phyloP scores from a whole-genome alignment of 2,113 vertebrate genomes.

The Pelobates fuscus region DNA sequence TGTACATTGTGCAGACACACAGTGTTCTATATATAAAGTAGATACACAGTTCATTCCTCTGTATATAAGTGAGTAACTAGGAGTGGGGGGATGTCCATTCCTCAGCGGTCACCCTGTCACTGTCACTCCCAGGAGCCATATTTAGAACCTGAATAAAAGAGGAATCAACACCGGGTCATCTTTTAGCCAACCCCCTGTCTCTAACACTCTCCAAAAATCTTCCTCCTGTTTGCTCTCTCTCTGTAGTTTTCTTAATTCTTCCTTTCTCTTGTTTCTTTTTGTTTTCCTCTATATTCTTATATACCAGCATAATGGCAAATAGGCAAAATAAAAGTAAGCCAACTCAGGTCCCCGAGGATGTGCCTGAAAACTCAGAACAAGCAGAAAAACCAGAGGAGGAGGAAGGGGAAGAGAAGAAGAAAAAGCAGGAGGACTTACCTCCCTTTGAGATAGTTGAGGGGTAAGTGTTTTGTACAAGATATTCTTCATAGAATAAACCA shows the following conservation, averaged over 20 bases:
- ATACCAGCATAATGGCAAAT: constrained; percentile 67
- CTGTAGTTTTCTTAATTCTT: background rate
- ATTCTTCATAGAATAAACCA: too few species aligned
- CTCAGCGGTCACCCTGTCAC: constrained; percentile 51
- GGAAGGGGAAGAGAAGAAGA: constrained; percentile 60
- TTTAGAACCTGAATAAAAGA: constrained; percentile 39
- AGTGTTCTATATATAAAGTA: background rate
- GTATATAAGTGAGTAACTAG: constrained; percentile 51
- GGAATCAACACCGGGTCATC: constrained; percentile 28
- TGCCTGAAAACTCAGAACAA: constrained; percentile 49
- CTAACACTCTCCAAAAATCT: constrained; percentile 15
- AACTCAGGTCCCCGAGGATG: constrained; percentile 53
- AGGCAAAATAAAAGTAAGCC: constrained; percentile 65
- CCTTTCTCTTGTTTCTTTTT: background rate
- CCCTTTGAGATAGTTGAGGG: constrained; percentile 89
- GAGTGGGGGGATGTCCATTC: constrained; percentile 47
- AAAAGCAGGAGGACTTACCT: constrained; percentile 77
- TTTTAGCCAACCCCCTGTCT: constrained; percentile 40
- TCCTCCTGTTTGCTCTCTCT: too few species aligned
- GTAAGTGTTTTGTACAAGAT: constrained; percentile 65
- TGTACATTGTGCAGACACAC: too few species aligned
- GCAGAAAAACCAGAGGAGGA: constrained; percentile 53
- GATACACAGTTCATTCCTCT: background rate
- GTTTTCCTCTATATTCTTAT: background rate
- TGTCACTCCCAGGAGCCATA: constrained; percentile 36